Conservation (phyloP, 2,797 vertebrate genomes). For the Remorina albescens region DNA sequence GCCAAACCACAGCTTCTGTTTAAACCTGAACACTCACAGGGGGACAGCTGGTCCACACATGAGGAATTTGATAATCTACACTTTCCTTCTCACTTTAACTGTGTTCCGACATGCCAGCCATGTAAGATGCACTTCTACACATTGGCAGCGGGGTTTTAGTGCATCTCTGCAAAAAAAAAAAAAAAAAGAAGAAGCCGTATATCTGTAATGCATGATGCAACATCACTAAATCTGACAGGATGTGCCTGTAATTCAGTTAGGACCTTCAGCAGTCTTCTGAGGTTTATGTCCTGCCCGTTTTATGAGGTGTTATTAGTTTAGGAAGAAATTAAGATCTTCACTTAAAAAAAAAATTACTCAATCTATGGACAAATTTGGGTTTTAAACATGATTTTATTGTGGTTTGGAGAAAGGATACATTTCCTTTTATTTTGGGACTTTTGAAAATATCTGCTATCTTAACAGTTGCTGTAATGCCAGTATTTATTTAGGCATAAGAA, state of each 20-base stretch:
- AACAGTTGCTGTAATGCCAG: no score
- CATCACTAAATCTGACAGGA: constrained; percentile 37
- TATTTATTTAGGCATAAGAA: background rate
- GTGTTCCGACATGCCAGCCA: constrained; percentile 68
- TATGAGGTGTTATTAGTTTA: constrained; percentile 23
- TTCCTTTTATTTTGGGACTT: constrained; percentile 4
- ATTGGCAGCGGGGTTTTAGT: background rate
- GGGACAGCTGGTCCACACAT: constrained; percentile 80
- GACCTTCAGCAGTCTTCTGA: background rate
- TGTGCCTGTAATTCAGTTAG: constrained; percentile 3
- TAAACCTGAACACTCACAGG: constrained; percentile 34
- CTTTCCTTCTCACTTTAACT: constrained; percentile 69
- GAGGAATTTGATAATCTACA: constrained; percentile 80
- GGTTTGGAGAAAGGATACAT: background rate
- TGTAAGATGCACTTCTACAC: constrained; percentile 31
- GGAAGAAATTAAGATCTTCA: constrained; percentile 5
- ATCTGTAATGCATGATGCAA: constrained; percentile 25
- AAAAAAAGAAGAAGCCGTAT: background rate
- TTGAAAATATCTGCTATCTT: background rate
- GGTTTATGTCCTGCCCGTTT: background rate
- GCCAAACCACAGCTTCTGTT: constrained; percentile 65
- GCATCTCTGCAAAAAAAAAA: constrained; percentile 7
- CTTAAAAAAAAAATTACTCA: background rate
- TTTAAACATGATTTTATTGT: background rate
- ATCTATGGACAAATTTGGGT: constrained; percentile 1